Conservation (phyloP, 2,797 vertebrate genomes). For the Lepilemur septentrionalis region DNA sequence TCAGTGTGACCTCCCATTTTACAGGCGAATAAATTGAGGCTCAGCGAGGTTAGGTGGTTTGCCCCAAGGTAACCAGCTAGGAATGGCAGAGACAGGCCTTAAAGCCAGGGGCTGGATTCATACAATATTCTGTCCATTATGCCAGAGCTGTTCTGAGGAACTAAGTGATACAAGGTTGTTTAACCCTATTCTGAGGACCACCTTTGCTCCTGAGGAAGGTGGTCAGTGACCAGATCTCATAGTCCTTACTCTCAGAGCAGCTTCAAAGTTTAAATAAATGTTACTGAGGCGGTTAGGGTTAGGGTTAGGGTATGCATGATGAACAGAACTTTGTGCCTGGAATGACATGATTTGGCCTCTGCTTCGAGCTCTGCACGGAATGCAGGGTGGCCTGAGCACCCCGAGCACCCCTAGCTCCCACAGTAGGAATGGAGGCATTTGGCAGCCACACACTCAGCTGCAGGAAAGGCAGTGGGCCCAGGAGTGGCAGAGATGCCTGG, state of each 20-base stretch:
- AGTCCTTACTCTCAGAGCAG: background rate
- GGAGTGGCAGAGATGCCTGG: background rate
- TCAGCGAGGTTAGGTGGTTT: background rate
- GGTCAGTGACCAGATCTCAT: background rate
- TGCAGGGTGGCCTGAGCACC: background rate
- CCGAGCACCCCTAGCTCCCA: background rate
- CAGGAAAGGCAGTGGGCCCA: background rate
- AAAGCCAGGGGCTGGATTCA: background rate
- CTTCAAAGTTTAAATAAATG: background rate
- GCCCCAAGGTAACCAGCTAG: background rate
- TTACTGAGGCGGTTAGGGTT: background rate
- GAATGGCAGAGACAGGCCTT: background rate
- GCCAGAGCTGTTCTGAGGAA: background rate
- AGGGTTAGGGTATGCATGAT: no score
- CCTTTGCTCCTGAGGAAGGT: background rate
- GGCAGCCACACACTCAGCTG: background rate
- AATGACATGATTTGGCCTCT: background rate
- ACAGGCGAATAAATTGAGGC: background rate
- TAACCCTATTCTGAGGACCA: background rate
- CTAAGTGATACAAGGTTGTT: no score
- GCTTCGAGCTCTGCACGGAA: background rate
- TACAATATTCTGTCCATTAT: background rate
- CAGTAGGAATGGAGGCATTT: background rate
- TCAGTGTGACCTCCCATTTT: background rate
- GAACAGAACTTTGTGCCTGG: background rate